These are phyloP conservation scores for Pyrgilauda ruficollis DNA, from an alignment of 2,113 vertebrate genomes.

Conservation along the genomic window DNA sequence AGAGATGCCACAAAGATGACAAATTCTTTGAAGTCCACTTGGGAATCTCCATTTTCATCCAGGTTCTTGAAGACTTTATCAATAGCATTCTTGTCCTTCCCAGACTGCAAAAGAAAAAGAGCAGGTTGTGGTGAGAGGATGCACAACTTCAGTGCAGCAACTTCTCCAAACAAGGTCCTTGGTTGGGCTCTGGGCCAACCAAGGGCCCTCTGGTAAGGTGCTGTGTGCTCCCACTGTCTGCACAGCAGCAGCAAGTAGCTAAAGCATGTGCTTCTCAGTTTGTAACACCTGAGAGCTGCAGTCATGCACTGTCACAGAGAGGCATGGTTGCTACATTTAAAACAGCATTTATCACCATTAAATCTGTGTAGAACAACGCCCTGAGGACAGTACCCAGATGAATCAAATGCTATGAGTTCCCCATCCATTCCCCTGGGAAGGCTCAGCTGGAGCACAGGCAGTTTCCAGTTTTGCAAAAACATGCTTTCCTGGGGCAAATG, in stretches of 20 bases:
- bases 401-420: accelerated
- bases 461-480: neutral
- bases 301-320: accelerated
- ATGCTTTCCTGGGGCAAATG: neutral
- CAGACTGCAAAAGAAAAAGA: conserved; percentile 40
- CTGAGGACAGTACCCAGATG: neutral
- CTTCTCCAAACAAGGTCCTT: accelerated
- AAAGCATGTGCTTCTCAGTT: accelerated
- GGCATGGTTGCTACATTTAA: neutral
- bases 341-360: neutral
- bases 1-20: conserved; percentile 65
- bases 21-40: conserved; percentile 81
- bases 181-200: neutral
- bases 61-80: conserved; percentile 70
- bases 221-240: neutral
- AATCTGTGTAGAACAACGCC: neutral
- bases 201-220: too few relatives aligned
- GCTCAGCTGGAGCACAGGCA: neutral
- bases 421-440: neutral
- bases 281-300: neutral
- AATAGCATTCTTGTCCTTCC: conserved; percentile 46
- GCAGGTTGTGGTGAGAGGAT: neutral
- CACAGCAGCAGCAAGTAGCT: accelerated
- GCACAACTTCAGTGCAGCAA: accelerated
- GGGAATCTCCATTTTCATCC: conserved; percentile 66